Evolutionary conservation across 2,888 invertebrate genomes (phyloP), one percentile per base, ranked within the genome.

Genomic region (Leptinotarsa rubiginosa): DNA sequence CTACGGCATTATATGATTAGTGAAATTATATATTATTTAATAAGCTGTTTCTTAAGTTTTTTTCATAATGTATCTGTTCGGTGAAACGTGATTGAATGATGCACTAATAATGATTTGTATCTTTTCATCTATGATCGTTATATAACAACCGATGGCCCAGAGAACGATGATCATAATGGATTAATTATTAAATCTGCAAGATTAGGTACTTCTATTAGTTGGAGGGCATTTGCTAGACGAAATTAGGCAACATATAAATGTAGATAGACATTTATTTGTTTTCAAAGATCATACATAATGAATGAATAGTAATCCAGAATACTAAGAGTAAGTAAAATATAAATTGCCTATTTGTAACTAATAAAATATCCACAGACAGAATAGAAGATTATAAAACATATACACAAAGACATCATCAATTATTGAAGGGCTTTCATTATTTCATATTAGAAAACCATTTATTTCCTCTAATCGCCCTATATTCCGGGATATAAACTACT

Each of bases 1-100:
- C 65, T 64, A 68, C 66, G 47, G 69, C 66, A 75, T 76, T 76
- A 76, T 72, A 70, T 76, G 74, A 74, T 76, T 76, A 76, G 74
- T 65, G 67, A 70, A 70, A 70, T 73, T 75, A 73, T 75, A 72
- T 67, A 67, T 75, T 75, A 68, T 68, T 68, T 54, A 68, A 54
- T 68, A 62, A n/a, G 68, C 54, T 41, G 52, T 31, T 25, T 56
- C 22, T 56, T 56, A 56, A 1, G 20, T 54, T 68, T 68, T 68
- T 54, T 54, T 15, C 54, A 54, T 25, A 22, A 25, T 20, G 18
- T 52, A n/a, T 54, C 49, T 68, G 41, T 54, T 52, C 52, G 54
- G 54, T 62, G 62, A 62, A 41, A 18, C 56, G 22, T 22, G 56
- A 56, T 56, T 62, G 31, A 62, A 62, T 62, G 41, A 31, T 31